Percentiles rank a stretch among this genome's conserved stretches.
Evolutionary conservation across 2,113 vertebrate genomes (phyloP).

Genomic region (Plotosus lineatus): DNA sequence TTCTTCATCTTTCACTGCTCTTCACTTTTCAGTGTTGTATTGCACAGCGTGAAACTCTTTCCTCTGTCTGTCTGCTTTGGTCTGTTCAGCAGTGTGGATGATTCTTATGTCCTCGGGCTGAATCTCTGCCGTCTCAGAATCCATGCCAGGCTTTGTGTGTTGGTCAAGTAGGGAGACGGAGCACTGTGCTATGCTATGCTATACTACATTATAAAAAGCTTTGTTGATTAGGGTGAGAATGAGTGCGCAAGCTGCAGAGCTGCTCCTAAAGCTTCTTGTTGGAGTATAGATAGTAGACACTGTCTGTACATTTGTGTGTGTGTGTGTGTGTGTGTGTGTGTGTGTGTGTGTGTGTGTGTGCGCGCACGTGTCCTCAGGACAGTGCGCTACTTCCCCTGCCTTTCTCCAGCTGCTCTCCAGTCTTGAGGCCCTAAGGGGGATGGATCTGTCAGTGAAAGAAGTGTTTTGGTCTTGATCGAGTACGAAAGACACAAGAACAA

Average conservation of each 20-base stretch:
- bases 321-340: slow-evolving; percentile 24
- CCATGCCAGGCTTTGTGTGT: slow-evolving; percentile 15
- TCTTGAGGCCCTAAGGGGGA: slow-evolving; percentile 47
- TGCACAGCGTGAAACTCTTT: background rate
- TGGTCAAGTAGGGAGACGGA: slow-evolving; percentile 29
- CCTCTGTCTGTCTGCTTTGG: background rate
- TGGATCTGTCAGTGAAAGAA: slow-evolving; percentile 32
- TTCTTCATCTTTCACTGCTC: background rate
- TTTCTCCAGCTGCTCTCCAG: slow-evolving; percentile 60
- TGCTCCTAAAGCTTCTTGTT: slow-evolving; percentile 20
- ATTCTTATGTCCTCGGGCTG: slow-evolving; percentile 35
- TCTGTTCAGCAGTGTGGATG: background rate
- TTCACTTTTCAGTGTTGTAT: background rate
- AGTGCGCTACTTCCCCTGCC: slow-evolving; percentile 13
- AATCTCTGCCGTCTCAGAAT: slow-evolving; percentile 16
- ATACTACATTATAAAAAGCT: slow-evolving; percentile 40
- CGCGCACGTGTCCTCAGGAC: slow-evolving; percentile 35
- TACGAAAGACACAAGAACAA: background rate
- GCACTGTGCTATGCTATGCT: slow-evolving; percentile 12
- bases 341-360: slow-evolving; percentile 38
- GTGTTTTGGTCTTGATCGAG: background rate
- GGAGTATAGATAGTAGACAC: background rate
- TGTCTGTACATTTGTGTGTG: slow-evolving; percentile 37
- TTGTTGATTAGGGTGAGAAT: slow-evolving; percentile 38
- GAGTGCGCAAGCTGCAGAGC: slow-evolving; percentile 20